Conservation (phyloP, 1,140 invertebrate species). For the Halictus rubicundus region DNA sequence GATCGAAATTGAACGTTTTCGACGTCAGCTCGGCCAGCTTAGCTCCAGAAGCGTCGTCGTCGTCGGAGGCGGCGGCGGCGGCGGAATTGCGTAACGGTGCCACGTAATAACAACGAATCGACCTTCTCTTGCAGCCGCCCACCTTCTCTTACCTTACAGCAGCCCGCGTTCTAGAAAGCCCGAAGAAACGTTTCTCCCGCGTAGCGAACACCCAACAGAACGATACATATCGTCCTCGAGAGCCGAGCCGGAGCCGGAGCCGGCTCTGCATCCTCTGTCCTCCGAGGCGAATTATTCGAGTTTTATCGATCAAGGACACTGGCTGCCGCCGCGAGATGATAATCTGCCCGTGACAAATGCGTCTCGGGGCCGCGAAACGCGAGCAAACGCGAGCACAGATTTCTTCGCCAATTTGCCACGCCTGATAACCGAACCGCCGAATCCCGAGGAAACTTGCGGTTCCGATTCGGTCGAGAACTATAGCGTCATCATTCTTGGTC, state of each 20-base stretch:
- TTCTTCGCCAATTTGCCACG: background rate
- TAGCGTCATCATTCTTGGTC: too few species aligned
- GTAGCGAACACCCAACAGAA: too few species aligned
- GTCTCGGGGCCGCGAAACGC: background rate
- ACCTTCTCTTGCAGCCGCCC: constrained; percentile 67
- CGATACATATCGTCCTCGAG: too few species aligned
- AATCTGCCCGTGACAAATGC: constrained; percentile 13
- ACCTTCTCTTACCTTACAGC: constrained; percentile 50
- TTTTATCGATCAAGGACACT: constrained; percentile 23
- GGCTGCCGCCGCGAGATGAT: constrained; percentile 11
- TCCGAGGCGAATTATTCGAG: constrained; percentile 19
- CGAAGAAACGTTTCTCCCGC: constrained; percentile 33
- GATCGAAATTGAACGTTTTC: constrained; percentile 48
- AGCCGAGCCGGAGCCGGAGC: background rate
- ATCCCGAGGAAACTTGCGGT: too few species aligned
- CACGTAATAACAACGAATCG: constrained; percentile 71
- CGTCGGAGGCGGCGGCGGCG: too few species aligned
- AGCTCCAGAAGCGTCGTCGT: constrained; percentile 22
- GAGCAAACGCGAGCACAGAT: too few species aligned
- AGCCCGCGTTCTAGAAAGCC: constrained; percentile 53
- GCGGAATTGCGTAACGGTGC: constrained; percentile 68
- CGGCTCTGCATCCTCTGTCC: background rate
- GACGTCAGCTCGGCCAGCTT: constrained; percentile 15
- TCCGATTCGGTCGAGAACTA: too few species aligned
- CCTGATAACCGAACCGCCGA: background rate